These are phyloP conservation scores for Trypoxylus dichotomus DNA, from an alignment of 1,140 invertebrate species.

Conservation along the genomic window DNA sequence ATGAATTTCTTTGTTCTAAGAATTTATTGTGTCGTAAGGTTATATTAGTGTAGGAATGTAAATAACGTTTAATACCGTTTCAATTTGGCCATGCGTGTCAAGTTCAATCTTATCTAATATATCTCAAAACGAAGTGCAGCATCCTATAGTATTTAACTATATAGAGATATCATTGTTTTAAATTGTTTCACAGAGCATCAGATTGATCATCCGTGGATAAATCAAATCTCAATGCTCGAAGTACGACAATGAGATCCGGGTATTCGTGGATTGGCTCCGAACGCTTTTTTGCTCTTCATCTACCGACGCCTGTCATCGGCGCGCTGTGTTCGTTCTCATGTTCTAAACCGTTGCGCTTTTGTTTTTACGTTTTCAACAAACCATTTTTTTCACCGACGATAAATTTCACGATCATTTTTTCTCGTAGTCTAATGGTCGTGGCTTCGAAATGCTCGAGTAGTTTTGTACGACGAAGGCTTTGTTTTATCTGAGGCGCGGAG, in stretches of 20 bases:
- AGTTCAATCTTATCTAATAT: not conserved
- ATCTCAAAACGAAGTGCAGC: not conserved
- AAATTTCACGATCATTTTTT: conserved; percentile 29
- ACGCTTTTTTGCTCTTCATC: conserved; percentile 19
- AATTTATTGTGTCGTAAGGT: too few relatives aligned
- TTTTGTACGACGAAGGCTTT: conserved; percentile 17
- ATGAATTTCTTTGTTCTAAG: too few relatives aligned
- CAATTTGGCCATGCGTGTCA: not conserved
- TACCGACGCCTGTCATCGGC: conserved; percentile 18
- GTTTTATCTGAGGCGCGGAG: not conserved
- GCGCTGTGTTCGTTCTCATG: conserved; percentile 5
- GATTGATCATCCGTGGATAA: conserved; percentile 25
- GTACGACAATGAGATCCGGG: conserved; percentile 19
- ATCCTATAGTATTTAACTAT: not conserved
- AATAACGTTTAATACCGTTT: not conserved
- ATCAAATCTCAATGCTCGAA: conserved; percentile 13
- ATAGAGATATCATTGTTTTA: conserved; percentile 19
- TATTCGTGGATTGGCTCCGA: not conserved
- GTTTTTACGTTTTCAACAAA: conserved; percentile 23
- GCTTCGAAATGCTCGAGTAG: conserved; percentile 26
- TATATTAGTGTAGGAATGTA: too few relatives aligned
- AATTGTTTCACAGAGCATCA: conserved; percentile 14
- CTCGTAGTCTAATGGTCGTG: conserved; percentile 23
- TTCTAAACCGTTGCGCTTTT: conserved; percentile 27
- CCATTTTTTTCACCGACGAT: conserved; percentile 20